Percentiles rank a stretch among this genome's conserved stretches.
phyloP scores from a whole-genome alignment of 2,797 vertebrate species.

The Xenopus petersii region DNA sequence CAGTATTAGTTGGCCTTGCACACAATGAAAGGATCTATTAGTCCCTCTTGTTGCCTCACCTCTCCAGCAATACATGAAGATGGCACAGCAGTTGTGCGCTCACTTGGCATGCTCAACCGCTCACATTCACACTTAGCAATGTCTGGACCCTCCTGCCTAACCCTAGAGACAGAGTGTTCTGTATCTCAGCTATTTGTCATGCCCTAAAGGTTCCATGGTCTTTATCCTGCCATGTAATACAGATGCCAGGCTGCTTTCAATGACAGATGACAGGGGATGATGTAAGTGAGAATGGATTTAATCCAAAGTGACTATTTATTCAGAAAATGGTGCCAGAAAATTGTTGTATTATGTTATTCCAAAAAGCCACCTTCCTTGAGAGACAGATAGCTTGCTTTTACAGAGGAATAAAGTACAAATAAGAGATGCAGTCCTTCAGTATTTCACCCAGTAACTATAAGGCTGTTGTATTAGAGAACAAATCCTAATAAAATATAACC shows the following conservation, averaged over 20 bases:
- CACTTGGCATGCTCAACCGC: background rate
- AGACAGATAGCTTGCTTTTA: background rate
- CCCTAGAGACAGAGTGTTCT: background rate
- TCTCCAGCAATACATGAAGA: no score
- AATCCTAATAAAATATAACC: no score
- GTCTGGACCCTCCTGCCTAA: background rate
- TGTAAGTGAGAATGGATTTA: conserved; percentile 34
- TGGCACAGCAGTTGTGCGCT: no score
- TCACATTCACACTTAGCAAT: background rate
- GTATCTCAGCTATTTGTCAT: conserved; percentile 15
- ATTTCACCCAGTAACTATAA: no score
- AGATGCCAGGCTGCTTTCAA: conserved; percentile 30
- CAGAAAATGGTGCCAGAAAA: no score
- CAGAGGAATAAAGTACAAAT: no score
- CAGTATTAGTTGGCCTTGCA: no score
- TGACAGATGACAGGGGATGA: conserved; percentile 42
- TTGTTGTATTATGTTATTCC: no score
- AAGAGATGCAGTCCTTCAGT: no score
- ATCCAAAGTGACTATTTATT: conserved; percentile 24
- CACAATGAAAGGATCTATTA: no score
- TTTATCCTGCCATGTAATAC: conserved; percentile 36
- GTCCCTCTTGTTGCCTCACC: no score
- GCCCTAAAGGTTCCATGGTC: conserved; percentile 42
- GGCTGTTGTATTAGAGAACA: no score
- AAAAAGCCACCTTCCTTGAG: background rate